phyloP scores from a whole-genome alignment of 2,113 vertebrate species.

The Gallinago paraguaiae region DNA sequence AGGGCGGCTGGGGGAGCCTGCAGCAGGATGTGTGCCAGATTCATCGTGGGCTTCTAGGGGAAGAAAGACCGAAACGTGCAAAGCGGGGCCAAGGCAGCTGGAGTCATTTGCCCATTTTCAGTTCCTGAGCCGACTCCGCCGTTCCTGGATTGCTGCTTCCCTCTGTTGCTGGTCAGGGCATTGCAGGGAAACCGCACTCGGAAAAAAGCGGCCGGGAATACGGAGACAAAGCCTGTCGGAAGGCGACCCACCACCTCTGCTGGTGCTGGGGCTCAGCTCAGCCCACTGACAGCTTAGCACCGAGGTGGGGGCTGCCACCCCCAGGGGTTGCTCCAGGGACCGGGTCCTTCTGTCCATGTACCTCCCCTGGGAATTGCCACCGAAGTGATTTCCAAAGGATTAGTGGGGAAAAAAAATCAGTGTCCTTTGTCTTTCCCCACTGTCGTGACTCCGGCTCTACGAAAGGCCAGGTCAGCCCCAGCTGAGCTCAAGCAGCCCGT shows the following conservation, averaged over 20 bases:
- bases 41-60: neutral
- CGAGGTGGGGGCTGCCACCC: neutral
- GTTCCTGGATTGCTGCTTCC: constrained; percentile 35
- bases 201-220: neutral
- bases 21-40: rapidly evolving
- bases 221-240: rapidly evolving
- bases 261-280: neutral
- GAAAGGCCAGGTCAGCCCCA: neutral
- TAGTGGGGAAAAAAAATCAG: neutral
- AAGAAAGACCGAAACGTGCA: neutral
- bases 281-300: neutral
- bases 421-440: neutral
- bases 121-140: neutral
- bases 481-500: neutral
- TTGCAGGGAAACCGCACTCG: neutral
- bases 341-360: rapidly evolving
- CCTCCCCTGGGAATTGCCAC: neutral
- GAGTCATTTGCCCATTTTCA: neutral
- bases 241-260: rapidly evolving
- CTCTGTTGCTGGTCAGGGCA: constrained; percentile 47
- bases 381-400: neutral
- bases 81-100: rapidly evolving
- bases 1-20: neutral
- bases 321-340: rapidly evolving
- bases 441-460: neutral